These are phyloP conservation scores for Notarius quadriscutis DNA, from an alignment of 2,113 vertebrate species.

Conservation along the genomic window DNA sequence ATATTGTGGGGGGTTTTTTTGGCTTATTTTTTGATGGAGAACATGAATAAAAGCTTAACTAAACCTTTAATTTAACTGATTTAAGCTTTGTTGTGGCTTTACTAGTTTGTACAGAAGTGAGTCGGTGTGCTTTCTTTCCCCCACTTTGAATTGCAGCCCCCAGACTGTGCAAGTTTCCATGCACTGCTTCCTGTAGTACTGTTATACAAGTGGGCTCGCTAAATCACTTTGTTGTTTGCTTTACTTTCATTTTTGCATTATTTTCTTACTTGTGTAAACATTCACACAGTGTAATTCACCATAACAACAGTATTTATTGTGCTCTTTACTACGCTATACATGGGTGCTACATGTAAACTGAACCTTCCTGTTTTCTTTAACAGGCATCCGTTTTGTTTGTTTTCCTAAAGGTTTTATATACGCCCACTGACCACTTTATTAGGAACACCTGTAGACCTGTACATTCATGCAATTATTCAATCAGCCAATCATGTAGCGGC, in stretches of 20 bases:
- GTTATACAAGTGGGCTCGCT: neutral
- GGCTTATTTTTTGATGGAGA: neutral
- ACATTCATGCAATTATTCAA: neutral
- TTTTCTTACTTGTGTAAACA: neutral
- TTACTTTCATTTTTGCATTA: neutral
- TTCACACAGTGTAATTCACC: too few relatives aligned
- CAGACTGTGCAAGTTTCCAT: neutral
- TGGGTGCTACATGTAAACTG: neutral
- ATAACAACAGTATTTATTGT: neutral
- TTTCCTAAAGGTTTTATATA: neutral
- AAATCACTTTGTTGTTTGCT: neutral
- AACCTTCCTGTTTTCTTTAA: neutral
- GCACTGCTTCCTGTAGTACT: neutral
- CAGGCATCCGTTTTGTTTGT: neutral
- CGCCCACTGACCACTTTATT: neutral
- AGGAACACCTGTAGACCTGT: neutral
- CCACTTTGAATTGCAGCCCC: neutral
- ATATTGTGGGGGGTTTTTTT: neutral
- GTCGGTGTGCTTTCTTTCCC: neutral
- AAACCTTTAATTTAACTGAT: too few relatives aligned
- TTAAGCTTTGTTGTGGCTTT: neutral
- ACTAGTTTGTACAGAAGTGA: neutral
- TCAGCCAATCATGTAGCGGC: neutral
- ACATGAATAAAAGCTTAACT: neutral
- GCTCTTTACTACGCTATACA: neutral